A percentile compares a stretch with the other conserved stretches of the same genome.
Evolutionary conservation across 2,797 vertebrate genomes (phyloP).

Genomic region (Otus scops): DNA sequence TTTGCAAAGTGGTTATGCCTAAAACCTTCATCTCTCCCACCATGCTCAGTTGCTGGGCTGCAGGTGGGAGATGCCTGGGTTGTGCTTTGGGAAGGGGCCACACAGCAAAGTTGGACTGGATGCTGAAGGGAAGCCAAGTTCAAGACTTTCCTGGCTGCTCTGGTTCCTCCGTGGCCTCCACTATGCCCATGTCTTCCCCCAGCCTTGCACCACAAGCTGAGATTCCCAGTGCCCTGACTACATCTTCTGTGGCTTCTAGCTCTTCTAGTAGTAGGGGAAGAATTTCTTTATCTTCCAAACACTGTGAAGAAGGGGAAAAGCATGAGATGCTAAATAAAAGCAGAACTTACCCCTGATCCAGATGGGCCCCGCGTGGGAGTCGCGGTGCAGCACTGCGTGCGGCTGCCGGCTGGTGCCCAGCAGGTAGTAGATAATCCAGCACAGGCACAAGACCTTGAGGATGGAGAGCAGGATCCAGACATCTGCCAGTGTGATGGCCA

Average conservation of each 20-base stretch:
- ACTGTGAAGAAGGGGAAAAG: not conserved
- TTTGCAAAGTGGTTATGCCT: not conserved
- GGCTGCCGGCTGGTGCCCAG: conserved; percentile 74
- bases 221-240: not conserved
- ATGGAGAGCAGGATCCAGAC: conserved; percentile 80
- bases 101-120: fast-evolving
- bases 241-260: not conserved
- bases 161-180: not conserved
- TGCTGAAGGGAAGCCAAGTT: not conserved
- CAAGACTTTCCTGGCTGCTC: not conserved
- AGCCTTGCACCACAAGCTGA: not conserved
- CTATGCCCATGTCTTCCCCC: not conserved
- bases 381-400: conserved; percentile 70
- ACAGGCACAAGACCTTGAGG: conserved; percentile 78
- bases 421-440: conserved; percentile 84
- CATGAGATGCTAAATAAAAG: not conserved
- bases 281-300: not conserved
- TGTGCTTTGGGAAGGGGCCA: not conserved
- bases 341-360: conserved; percentile 79
- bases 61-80: not conserved
- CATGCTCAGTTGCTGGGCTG: not conserved
- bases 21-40: not conserved
- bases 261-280: not conserved
- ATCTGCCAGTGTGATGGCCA: conserved; percentile 74
- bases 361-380: conserved; percentile 83